Evolutionary conservation across 2,113 vertebrate genomes (phyloP).

Genomic region (Hipposideros armiger): DNA sequence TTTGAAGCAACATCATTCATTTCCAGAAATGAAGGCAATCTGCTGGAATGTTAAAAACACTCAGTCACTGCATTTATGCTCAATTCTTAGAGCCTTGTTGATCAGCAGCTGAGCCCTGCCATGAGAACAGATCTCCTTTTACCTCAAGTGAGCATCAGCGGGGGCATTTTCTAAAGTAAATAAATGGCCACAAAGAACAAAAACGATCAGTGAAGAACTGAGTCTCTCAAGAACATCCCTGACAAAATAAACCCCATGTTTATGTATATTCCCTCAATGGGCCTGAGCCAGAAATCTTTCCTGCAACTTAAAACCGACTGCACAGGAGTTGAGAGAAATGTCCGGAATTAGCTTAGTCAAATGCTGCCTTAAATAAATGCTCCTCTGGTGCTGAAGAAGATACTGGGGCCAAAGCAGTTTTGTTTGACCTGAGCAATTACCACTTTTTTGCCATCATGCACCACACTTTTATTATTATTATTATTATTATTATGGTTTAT

Average conservation of each 20-base stretch:
- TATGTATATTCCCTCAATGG: conserved; percentile 50
- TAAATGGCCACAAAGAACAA: conserved; percentile 69
- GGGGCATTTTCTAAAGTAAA: conserved; percentile 77
- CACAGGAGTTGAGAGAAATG: conserved; percentile 75
- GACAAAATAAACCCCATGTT: conserved; percentile 79
- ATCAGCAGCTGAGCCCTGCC: not conserved
- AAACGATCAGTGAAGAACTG: conserved; percentile 56
- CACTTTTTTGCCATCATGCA: not conserved
- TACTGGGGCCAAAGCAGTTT: not conserved
- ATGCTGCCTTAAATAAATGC: conserved; percentile 76
- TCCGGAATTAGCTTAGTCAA: conserved; percentile 78
- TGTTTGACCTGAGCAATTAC: not conserved
- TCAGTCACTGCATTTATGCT: not conserved
- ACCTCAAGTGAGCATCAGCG: conserved; percentile 66
- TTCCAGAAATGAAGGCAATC: conserved; percentile 50
- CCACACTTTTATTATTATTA: not conserved
- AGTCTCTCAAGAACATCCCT: conserved; percentile 75
- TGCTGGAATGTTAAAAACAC: conserved; percentile 42
- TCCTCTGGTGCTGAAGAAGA: conserved; percentile 3
- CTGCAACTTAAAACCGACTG: conserved; percentile 77
- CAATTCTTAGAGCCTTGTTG: conserved; percentile 19
- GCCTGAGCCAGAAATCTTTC: conserved; percentile 68
- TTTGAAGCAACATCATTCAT: conserved; percentile 50
- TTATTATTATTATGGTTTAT: not conserved
- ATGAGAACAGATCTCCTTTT: conserved; percentile 65